Base-by-base conservation (phyloP, 1,140 invertebrate genomes). In the Oryctes rhinoceros region DNA sequence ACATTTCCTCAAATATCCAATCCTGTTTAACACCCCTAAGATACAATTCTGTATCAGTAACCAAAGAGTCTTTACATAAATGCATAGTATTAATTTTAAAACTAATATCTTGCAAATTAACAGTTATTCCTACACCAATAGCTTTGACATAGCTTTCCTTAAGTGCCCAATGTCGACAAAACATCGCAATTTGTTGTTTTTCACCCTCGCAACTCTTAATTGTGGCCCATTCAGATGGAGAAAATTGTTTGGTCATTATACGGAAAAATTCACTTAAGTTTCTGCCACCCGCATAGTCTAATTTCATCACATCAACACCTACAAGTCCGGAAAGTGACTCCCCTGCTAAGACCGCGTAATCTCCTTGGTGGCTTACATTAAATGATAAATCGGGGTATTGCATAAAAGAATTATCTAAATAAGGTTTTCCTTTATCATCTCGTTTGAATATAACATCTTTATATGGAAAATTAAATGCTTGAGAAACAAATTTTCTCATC, bases 101-200 rank as follows among this genome's bases (percentile, higher is more conserved):
- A 87, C 91, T 92, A 30, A 98, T 91, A 81, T 92, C 90, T 82
- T 91, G 87, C 24, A 99, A 89, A 84, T 96, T 92, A 82, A 95
- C 90, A 0, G 92, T 93, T 62, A 99, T 93, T 35, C 97, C 97
- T 18, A 94, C 89, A 24, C 97, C 97, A 71, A 94, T 90, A 80
- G 97, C 96, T 90, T 99, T 99, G 0, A 97, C 94, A 87, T 97
- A 97, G 87, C 96, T 96, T 87, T 99, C 98, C 89, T 99, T 99
- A n/a, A 99, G 89, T 82, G 95, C 94, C 97, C 97, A 99, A 85
- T 95, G 90, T 80, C 97, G 90, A 87, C 93, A 97, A 87, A 98
- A 98, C 82, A 91, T 93, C 7, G 88, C 87, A 15, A 96, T 84
- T 89, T 94, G 89, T 65, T 92, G 90, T 13, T 84, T 82, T 76